Evolutionary conservation across 1,140 invertebrate genomes (phyloP), one percentile per base, ranked within the genome.

Genomic region (Lepidurus arcticus): DNA sequence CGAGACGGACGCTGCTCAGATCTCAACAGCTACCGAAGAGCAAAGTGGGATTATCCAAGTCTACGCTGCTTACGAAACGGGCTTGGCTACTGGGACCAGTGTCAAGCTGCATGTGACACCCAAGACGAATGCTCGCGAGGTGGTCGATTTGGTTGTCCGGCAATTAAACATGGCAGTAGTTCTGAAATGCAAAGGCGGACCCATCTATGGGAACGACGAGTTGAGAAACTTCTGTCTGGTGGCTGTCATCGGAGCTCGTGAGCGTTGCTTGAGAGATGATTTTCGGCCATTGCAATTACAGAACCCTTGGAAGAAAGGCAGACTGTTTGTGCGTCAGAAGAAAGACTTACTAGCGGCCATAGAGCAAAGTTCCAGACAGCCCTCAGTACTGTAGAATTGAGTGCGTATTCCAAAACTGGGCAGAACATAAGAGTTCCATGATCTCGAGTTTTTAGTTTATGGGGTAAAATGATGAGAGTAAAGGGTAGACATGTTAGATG

Each of bases 41-140:
- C 53, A 65, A 16, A n/a, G 53, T 44, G 78, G 84, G 7, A 85
- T 88, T 76, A 81, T 89, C 8, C 86, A 92, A 85, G 95, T 98
- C 34, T 98, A 93, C 84, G 95, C 95, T 1, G 95, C 96, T 4
- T 98, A 98, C 84, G 94, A 97, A 81, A 98, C 94, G 0, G 96
- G 96, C 34, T 84, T 98, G 79, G 94, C 94, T 6, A 91, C 90
- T 73, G 96, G 95, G 0, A 97, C 95, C 1, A 96, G 94, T 81
- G 89, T 98, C 1, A 96, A 95, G 83, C 86, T 98, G 0, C 94
- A 97, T 84, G 93, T 98, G 0, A 97, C 94, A 1, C 90, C 91
- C 0, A 88, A 91, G 76, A 98, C 96, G 0, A 95, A 94, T 0
- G 93, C 96, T 0, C 86, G 94, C 7, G 95, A 98, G 86, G 95